Percentiles rank a stretch among this genome's conserved stretches.
Evolutionary conservation across 2,113 vertebrate species (phyloP).

Genomic region (Colaptes auratus): DNA sequence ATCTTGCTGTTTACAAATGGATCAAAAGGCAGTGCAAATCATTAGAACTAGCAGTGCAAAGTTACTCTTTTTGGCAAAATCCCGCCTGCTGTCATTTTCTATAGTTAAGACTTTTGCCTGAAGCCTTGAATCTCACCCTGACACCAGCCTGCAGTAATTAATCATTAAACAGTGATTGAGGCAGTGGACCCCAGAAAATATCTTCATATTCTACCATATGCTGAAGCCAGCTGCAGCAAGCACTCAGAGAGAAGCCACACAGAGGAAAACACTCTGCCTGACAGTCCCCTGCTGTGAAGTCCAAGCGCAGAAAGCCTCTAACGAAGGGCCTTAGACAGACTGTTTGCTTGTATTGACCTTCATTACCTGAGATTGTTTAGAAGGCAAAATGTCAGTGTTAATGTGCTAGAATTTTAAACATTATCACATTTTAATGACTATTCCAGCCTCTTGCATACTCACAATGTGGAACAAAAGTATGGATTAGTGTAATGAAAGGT

Average conservation of each 20-base stretch:
- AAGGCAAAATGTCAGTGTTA: conserved; percentile 79
- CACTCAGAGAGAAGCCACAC: conserved; percentile 61
- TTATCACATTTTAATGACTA: conserved; percentile 74
- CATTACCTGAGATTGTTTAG: conserved; percentile 78
- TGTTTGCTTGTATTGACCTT: conserved; percentile 76
- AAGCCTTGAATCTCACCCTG: conserved; percentile 75
- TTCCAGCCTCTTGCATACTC: conserved; percentile 40
- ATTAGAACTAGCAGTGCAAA: conserved; percentile 62
- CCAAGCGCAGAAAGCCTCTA: conserved; percentile 62
- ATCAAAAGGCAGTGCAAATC: conserved; percentile 66
- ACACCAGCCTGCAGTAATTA: conserved; percentile 82
- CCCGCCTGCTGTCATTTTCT: conserved; percentile 75
- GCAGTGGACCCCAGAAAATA: conserved; percentile 75
- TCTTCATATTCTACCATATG: conserved; percentile 80
- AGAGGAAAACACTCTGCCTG: conserved; percentile 65
- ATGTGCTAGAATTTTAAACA: conserved; percentile 75
- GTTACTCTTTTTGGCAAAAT: conserved; percentile 67
- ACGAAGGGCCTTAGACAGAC: conserved; percentile 69
- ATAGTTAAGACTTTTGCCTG: conserved; percentile 76
- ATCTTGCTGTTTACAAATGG: conserved; percentile 59
- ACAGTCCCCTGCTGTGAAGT: conserved; percentile 75
- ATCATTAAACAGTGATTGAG: conserved; percentile 80
- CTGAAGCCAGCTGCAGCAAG: conserved; percentile 78
- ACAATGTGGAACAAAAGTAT: conserved; percentile 58
- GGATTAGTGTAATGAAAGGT: conserved; percentile 67